Percentiles rank a stretch among this genome's conserved stretches.
These are phyloP conservation scores for Cyphomyrus plagiostoma DNA, from an alignment of 2,113 vertebrate species.

Conservation along the genomic window DNA sequence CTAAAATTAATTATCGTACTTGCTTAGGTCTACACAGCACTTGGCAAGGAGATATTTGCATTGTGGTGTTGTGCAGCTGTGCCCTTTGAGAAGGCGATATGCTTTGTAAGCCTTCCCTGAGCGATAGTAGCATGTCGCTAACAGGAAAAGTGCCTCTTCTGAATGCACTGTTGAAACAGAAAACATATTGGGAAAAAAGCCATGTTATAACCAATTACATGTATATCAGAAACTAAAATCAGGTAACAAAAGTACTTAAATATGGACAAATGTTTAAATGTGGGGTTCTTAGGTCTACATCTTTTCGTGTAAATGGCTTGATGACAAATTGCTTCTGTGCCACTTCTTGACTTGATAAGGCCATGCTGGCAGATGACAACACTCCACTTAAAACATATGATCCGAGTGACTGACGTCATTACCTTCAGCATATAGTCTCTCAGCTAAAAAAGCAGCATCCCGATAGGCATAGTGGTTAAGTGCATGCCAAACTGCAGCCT, in stretches of 20 bases:
- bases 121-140: constrained; percentile 96
- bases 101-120: constrained; percentile 98
- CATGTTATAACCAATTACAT: background rate
- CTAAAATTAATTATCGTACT: constrained; percentile 64
- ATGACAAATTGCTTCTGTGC: background rate
- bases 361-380: background rate
- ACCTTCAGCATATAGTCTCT: constrained; percentile 85
- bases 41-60: constrained; percentile 96
- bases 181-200: background rate
- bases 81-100: constrained; percentile 91
- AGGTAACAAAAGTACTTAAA: background rate
- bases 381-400: background rate
- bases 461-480: constrained; percentile 86
- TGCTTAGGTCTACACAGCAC: constrained; percentile 96
- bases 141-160: constrained; percentile 86
- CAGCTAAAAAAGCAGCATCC: constrained; percentile 82
- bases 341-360: background rate
- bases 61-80: constrained; percentile 91
- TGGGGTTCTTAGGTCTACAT: background rate
- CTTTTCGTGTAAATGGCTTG: background rate
- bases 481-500: constrained; percentile 91
- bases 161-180: constrained; percentile 65
- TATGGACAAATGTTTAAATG: background rate
- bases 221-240: background rate
- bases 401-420: constrained; percentile 34